Percentiles rank a stretch among this genome's conserved stretches.
Conservation (phyloP, 2,797 vertebrate species). For the Kryptolebias ocellatus region DNA sequence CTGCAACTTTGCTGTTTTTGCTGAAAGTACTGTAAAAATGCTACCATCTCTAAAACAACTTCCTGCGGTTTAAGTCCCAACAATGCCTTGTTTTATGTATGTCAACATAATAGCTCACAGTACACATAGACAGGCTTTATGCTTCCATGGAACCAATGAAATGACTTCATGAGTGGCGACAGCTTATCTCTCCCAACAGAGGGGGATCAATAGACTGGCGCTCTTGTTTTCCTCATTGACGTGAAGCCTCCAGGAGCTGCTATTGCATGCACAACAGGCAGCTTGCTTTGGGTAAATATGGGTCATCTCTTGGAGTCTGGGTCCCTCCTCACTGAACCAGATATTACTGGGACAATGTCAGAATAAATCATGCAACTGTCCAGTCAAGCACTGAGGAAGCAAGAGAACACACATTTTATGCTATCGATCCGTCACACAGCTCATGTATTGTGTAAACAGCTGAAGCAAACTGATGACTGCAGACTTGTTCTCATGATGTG, state of each 20-base stretch:
- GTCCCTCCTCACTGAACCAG: neutral
- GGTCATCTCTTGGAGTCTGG: conserved; percentile 10
- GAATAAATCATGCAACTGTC: neutral
- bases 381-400: neutral
- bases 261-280: conserved; percentile 46
- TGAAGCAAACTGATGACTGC: too few relatives aligned
- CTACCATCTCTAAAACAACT: neutral
- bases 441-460: too few relatives aligned
- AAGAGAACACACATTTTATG: conserved; percentile 10
- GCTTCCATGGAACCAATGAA: conserved; percentile 65
- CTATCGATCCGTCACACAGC: conserved; percentile 49
- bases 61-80: neutral
- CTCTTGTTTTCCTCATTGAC: conserved; percentile 68
- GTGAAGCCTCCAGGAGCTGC: conserved; percentile 52
- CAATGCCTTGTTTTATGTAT: conserved; percentile 36
- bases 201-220: conserved; percentile 79
- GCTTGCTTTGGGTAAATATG: conserved; percentile 67
- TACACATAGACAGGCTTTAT: conserved; percentile 26
- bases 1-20: neutral
- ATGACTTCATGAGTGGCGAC: conserved; percentile 79
- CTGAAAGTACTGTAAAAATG: neutral
- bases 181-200: conserved; percentile 81
- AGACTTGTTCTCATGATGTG: too few relatives aligned
- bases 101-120: conserved; percentile 29
- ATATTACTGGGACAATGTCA: neutral